phyloP scores from a whole-genome alignment of 2,113 vertebrate genomes.

The Thymallus thymallus region DNA sequence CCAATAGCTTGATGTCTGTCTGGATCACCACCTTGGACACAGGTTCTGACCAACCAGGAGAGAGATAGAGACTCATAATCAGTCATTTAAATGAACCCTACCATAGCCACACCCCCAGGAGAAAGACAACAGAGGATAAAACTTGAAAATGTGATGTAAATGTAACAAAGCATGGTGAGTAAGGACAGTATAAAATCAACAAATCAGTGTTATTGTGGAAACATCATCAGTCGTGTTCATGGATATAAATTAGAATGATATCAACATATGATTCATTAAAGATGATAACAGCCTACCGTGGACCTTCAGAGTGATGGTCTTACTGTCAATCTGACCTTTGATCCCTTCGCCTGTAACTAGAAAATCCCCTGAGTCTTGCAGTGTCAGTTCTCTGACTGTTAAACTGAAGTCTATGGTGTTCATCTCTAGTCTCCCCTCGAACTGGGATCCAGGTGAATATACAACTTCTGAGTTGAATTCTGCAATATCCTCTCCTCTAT shows the following conservation, averaged over 20 bases:
- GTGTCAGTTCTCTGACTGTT: too few species aligned
- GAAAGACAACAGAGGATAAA: background rate
- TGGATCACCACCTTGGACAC: background rate
- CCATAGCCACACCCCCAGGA: too few species aligned
- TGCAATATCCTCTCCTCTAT: accelerated
- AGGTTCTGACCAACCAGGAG: conserved; percentile 29
- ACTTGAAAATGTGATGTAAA: too few species aligned
- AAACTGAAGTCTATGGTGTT: conserved; percentile 22
- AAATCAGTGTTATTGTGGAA: background rate
- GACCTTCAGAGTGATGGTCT: conserved; percentile 27
- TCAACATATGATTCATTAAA: background rate
- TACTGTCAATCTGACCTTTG: accelerated
- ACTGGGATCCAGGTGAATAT: accelerated
- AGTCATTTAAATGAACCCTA: too few species aligned
- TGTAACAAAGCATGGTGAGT: too few species aligned
- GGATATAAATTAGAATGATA: too few species aligned
- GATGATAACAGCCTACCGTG: conserved; percentile 40
- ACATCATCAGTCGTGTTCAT: too few species aligned
- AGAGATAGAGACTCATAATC: background rate
- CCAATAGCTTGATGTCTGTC: accelerated
- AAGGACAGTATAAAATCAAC: background rate
- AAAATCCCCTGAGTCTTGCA: conserved; percentile 44
- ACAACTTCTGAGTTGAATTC: accelerated
- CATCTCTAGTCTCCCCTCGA: background rate
- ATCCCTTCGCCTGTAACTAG: accelerated